phyloP scores from a whole-genome alignment of 2,797 vertebrate genomes.

The Eremophila alpestris region DNA sequence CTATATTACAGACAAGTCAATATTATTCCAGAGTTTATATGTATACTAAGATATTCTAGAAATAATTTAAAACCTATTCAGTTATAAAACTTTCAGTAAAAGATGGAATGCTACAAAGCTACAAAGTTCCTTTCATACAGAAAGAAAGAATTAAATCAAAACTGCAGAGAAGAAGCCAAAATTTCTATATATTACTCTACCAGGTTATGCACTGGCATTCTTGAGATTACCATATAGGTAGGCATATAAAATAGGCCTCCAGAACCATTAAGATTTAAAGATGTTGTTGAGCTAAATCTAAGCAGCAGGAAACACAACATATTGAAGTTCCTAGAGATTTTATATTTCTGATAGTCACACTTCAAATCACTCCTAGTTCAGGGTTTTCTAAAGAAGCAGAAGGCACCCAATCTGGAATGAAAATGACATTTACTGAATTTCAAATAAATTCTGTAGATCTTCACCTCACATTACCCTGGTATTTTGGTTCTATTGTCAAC shows the following conservation, averaged over 20 bases:
- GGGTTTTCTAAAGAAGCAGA: slow-evolving; percentile 48
- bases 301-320: slow-evolving; percentile 27
- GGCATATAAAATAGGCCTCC: not conserved
- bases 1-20: not conserved
- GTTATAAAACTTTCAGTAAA: not conserved
- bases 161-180: not conserved
- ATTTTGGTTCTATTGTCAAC: slow-evolving; percentile 21
- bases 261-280: not conserved
- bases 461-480: not conserved
- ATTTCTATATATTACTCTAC: not conserved
- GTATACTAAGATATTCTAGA: slow-evolving; percentile 37
- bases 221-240: not conserved
- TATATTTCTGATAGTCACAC: slow-evolving; percentile 22
- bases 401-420: slow-evolving; percentile 31
- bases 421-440: slow-evolving; percentile 22
- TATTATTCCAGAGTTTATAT: not conserved
- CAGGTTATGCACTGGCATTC: not conserved
- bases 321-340: slow-evolving; percentile 37
- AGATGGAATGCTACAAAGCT: not conserved
- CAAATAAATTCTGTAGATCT: slow-evolving; percentile 21
- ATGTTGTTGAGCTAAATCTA: not conserved
- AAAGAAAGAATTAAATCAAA: not conserved
- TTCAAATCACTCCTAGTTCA: slow-evolving; percentile 6
- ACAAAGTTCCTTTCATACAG: not conserved
- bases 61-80: slow-evolving; percentile 8